Conservation (phyloP, 2,113 vertebrate genomes). For the Circaetus gallicus region DNA sequence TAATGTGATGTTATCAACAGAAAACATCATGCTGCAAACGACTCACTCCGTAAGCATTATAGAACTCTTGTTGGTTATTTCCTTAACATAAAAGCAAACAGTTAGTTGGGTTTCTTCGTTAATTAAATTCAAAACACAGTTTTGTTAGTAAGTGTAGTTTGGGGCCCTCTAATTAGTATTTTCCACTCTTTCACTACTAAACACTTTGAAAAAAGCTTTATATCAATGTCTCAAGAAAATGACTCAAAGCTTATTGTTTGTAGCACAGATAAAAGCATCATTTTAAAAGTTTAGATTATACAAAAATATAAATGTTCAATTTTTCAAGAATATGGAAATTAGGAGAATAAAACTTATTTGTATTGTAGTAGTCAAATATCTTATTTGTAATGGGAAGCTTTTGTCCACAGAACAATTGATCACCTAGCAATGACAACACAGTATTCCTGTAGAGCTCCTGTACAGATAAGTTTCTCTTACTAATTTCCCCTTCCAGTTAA, state of each 20-base stretch:
- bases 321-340: neutral
- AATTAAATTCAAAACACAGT: neutral
- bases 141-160: neutral
- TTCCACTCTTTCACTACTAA: neutral
- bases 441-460: neutral
- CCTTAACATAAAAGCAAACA: constrained; percentile 72
- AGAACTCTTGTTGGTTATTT: constrained; percentile 74
- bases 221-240: neutral
- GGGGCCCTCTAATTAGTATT: neutral
- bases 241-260: neutral
- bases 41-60: constrained; percentile 65
- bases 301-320: neutral
- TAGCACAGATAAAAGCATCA: neutral
- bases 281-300: neutral
- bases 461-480: neutral
- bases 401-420: neutral
- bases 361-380: neutral
- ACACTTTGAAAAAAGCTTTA: neutral
- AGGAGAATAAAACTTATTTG: neutral
- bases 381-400: neutral
- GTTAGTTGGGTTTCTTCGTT: constrained; percentile 52
- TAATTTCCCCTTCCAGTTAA: neutral
- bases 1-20: constrained; percentile 69
- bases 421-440: neutral
- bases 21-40: constrained; percentile 72